A percentile compares a stretch with the other conserved stretches of the same genome.
These are phyloP conservation scores for Psittacula derbiana DNA, from an alignment of 2,797 vertebrate genomes.

Conservation along the genomic window DNA sequence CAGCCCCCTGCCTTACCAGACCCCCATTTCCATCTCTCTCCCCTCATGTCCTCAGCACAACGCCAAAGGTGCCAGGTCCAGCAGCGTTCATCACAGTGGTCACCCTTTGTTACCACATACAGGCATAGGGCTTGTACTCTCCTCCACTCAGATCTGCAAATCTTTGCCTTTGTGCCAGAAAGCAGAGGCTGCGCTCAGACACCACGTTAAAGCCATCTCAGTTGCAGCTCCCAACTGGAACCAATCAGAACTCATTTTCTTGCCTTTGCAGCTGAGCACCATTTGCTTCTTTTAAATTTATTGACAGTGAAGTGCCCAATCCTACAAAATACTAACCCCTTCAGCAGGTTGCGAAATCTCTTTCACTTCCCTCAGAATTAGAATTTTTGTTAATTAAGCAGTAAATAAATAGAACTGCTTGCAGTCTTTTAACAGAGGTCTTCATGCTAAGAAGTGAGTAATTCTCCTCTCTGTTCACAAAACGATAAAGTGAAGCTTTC, in stretches of 20 bases:
- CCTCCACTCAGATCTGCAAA: background rate
- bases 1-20: background rate
- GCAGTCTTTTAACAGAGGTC: background rate
- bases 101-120: background rate
- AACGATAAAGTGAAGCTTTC: background rate
- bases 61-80: background rate
- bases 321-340: background rate
- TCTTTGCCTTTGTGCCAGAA: background rate
- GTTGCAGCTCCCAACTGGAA: background rate
- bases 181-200: rapidly evolving
- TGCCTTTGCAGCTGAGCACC: background rate
- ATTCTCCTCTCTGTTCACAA: background rate
- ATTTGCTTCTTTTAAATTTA: background rate
- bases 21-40: background rate
- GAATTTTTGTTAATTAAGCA: background rate
- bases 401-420: background rate
- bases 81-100: rapidly evolving
- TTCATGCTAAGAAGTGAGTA: background rate
- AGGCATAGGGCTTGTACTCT: background rate
- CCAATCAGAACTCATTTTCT: background rate
- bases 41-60: background rate
- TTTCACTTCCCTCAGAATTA: background rate
- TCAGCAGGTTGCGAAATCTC: background rate
- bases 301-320: background rate
- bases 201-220: background rate